These are phyloP conservation scores for Cataglyphis cursor DNA, from an alignment of 2,888 invertebrate genomes.

Conservation along the genomic window DNA sequence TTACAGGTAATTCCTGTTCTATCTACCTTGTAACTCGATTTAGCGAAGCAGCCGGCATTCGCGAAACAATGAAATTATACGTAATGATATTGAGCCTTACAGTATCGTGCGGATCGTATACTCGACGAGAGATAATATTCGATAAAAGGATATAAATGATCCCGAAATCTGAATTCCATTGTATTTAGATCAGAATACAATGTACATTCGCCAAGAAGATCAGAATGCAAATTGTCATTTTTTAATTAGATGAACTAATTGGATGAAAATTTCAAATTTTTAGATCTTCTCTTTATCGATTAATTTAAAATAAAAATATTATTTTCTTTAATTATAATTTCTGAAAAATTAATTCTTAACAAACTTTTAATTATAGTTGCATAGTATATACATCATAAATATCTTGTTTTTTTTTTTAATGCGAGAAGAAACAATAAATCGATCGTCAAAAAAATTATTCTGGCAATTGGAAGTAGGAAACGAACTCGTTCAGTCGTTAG, in stretches of 20 bases:
- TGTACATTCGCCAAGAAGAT: not conserved
- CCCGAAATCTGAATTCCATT: not conserved
- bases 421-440: slow-evolving; percentile 1
- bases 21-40: slow-evolving; percentile 16
- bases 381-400: not conserved
- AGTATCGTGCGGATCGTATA: not conserved
- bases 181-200: not conserved
- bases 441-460: not conserved
- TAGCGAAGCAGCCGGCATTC: slow-evolving; percentile 14
- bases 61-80: slow-evolving; percentile 21
- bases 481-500: not conserved
- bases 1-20: slow-evolving; percentile 26
- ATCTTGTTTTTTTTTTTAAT: not conserved
- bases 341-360: not conserved
- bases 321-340: not conserved
- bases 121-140: not conserved
- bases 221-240: not conserved
- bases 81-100: slow-evolving; percentile 37
- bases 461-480: slow-evolving; percentile 8
- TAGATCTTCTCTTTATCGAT: not conserved
- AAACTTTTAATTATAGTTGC: not conserved
- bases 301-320: slow-evolving; percentile 1
- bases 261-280: not conserved
- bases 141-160: slow-evolving; percentile 17
- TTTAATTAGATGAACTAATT: not conserved